Base-by-base conservation (phyloP, 2,797 vertebrate genomes). In the Phrynocephalus vlangalii region DNA sequence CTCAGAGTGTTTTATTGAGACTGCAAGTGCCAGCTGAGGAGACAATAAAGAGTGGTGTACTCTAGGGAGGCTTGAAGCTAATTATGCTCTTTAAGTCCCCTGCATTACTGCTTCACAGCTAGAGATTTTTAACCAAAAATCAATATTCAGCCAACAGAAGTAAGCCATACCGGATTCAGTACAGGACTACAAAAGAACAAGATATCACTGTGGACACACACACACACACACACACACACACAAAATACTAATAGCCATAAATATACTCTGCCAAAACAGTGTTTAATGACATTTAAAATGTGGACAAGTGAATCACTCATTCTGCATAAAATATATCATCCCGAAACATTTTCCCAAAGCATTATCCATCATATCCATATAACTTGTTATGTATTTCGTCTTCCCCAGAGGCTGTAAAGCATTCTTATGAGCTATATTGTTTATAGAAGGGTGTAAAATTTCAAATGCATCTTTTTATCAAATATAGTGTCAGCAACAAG, bases 281-380 rank as follows among this genome's bases (percentile, higher is more conserved):
- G 87, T 93, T 93, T 92, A 86, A 87, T 50, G 0, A 0, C 83
- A 28, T 82, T 87, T 88, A 86, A 87, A 83, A 66, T 73, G 18
- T 2, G 89, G 78, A 82, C 85, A 85, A 28, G 28, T 56, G 71
- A 33, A 52, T 28, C 50, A 71, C 28, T 0, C n/a, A 90, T 87
- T 91, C 93, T 93, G 92, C 92, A 87, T 87, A 90, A 92, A 82
- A 91, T 44, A 50, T 30, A n/a, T 91, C 24, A 30, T 67, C 70
- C 76, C 15, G 18, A 83, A 89, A 91, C 44, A 86, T 38, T 28
- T 24, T 87, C 89, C 56, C 75, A 80, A 92, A 83, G 24, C 56
- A 67, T 72, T 83, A 82, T 88, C 87, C 70, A 81, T 85, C 44
- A 52, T 66, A 68, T 56, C 86, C 93, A 85, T 85, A 90, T 79